phyloP scores from a whole-genome alignment of 2,113 vertebrate species.

The Melanostigma gelatinosum region DNA sequence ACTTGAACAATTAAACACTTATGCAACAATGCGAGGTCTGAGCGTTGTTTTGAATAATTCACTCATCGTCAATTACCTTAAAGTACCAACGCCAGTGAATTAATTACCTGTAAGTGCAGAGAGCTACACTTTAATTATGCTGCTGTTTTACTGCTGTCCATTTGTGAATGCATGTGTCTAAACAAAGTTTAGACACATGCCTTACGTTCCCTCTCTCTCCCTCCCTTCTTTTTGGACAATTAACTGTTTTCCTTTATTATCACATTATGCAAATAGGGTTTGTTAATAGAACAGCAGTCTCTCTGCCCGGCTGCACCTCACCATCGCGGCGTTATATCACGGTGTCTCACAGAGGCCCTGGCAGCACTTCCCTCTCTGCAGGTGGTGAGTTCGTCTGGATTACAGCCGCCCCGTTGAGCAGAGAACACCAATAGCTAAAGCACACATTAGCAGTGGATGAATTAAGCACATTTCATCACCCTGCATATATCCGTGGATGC shows the following conservation, averaged over 20 bases:
- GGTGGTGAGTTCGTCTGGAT: conserved; percentile 25
- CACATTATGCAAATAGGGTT: conserved; percentile 32
- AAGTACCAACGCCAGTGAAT: conserved; percentile 32
- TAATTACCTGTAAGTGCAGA: conserved; percentile 40
- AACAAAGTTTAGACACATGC: conserved; percentile 10
- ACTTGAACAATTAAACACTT: neutral
- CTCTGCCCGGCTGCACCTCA: conserved; percentile 33
- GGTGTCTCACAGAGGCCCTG: neutral
- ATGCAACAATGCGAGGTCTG: conserved; percentile 1
- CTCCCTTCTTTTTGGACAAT: conserved; percentile 19
- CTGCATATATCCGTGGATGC: neutral
- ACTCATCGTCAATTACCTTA: conserved; percentile 21
- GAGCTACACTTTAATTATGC: conserved; percentile 19
- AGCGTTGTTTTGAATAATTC: conserved; percentile 12
- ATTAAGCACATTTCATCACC: neutral
- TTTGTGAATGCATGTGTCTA: conserved; percentile 11
- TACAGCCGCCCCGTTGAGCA: conserved; percentile 16
- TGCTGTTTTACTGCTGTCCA: conserved; percentile 10
- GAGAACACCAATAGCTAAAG: neutral
- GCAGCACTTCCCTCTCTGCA: neutral
- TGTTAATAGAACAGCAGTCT: conserved; percentile 36
- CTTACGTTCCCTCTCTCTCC: neutral
- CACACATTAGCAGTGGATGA: neutral
- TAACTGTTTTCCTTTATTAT: conserved; percentile 36
- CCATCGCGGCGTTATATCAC: neutral